Conservation (phyloP, 2,113 vertebrate genomes). For the Lethenteron camtschaticum region DNA sequence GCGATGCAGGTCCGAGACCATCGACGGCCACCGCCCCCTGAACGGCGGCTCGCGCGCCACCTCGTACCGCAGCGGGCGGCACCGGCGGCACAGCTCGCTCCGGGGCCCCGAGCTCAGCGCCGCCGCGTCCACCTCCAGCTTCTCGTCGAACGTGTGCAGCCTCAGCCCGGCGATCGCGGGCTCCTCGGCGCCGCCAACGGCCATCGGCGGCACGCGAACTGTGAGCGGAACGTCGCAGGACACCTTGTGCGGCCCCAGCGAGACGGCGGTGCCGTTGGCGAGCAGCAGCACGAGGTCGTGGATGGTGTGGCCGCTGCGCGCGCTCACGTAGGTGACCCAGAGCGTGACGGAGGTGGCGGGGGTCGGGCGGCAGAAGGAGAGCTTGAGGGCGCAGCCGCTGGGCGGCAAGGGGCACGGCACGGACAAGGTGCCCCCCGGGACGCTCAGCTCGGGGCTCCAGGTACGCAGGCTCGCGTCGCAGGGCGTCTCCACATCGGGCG, state of each 20-base stretch:
- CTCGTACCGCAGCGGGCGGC: conserved; percentile 50
- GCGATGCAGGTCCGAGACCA: conserved; percentile 39
- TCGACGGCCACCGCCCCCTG: conserved; percentile 24
- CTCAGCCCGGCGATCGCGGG: conserved; percentile 46
- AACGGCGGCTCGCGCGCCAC: conserved; percentile 56
- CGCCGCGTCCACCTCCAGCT: conserved; percentile 77
- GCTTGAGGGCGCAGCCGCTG: conserved; percentile 79
- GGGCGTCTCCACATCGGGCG: conserved; percentile 79
- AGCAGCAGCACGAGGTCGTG: conserved; percentile 68
- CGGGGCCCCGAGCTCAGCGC: conserved; percentile 52
- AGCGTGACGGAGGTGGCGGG: conserved; percentile 62
- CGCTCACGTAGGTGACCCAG: conserved; percentile 83
- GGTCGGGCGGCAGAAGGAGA: conserved; percentile 52
- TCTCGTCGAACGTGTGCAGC: conserved; percentile 81
- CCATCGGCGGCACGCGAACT: conserved; percentile 38
- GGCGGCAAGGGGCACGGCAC: conserved; percentile 38
- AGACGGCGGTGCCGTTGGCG: conserved; percentile 48
- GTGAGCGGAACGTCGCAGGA: conserved; percentile 80
- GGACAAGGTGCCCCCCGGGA: conserved; percentile 38
- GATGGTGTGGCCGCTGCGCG: conserved; percentile 40
- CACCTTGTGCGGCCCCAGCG: conserved; percentile 60
- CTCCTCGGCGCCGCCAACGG: conserved; percentile 27
- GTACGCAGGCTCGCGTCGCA: conserved; percentile 85
- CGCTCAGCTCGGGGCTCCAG: conserved; percentile 73
- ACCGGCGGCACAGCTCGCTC: conserved; percentile 33